Conservation (phyloP, 2,797 vertebrate species). For the Myripristis jacobus region DNA sequence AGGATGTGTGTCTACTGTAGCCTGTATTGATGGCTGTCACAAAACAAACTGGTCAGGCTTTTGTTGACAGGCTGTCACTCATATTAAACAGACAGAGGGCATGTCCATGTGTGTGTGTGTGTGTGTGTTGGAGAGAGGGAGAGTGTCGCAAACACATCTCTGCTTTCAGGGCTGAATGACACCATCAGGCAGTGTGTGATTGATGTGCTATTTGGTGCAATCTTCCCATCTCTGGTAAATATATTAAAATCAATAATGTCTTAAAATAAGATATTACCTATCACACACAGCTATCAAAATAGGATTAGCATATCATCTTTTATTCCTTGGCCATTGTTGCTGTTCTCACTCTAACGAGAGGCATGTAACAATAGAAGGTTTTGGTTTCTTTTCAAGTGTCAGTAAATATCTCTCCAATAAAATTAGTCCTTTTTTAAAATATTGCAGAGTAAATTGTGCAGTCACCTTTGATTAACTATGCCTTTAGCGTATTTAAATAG, state of each 20-base stretch:
- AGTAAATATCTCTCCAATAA: not conserved
- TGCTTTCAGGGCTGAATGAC: conserved; percentile 5
- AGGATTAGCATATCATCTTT: not conserved
- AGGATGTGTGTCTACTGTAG: conserved; percentile 5
- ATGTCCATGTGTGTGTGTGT: not conserved
- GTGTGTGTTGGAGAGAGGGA: not conserved
- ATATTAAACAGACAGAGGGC: not conserved
- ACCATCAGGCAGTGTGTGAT: conserved; percentile 21
- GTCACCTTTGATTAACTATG: no score
- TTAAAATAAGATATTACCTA: not conserved
- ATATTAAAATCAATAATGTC: conserved; percentile 2
- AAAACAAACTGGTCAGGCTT: conserved; percentile 37
- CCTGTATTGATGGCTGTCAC: conserved; percentile 42
- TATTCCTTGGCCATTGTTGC: not conserved
- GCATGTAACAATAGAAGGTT: not conserved
- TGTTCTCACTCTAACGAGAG: not conserved
- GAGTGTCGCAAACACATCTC: not conserved
- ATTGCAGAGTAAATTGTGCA: no score
- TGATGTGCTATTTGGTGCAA: conserved; percentile 31
- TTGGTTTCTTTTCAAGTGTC: not conserved
- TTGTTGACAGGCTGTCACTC: conserved; percentile 46
- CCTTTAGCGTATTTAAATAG: conserved; percentile 2
- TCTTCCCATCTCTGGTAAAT: not conserved
- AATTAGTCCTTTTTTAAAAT: no score
- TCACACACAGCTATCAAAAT: not conserved